A percentile compares a stretch with the other conserved stretches of the same genome.
phyloP scores from a whole-genome alignment of 2,113 vertebrate genomes.

The Mesoclemmys tuberculata region DNA sequence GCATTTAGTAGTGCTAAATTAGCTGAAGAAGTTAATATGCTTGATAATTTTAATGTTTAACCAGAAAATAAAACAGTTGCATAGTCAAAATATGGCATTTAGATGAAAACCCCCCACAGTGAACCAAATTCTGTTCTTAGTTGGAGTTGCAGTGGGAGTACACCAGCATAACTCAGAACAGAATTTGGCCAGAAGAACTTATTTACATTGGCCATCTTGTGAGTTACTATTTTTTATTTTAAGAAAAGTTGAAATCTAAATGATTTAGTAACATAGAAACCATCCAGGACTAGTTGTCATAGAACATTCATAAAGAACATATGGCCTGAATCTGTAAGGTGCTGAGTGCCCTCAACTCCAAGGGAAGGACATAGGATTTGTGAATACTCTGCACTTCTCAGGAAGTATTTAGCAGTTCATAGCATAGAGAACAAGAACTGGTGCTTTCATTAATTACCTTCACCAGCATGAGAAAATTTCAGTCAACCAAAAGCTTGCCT shows the following conservation, averaged over 20 bases:
- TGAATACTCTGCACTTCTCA: background rate
- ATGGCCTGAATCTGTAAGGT: background rate
- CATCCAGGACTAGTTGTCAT: background rate
- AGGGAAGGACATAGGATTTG: background rate
- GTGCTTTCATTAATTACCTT: conserved; percentile 20
- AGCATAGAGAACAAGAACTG: background rate
- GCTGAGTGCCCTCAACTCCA: background rate
- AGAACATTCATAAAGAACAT: conserved; percentile 2
- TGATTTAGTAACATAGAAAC: background rate
- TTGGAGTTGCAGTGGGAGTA: background rate
- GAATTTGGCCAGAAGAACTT: background rate
- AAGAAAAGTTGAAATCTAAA: background rate
- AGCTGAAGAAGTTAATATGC: conserved; percentile 57
- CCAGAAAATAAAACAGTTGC: conserved; percentile 46
- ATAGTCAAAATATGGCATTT: conserved; percentile 32
- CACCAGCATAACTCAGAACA: background rate
- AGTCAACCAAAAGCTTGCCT: background rate
- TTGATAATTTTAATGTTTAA: conserved; percentile 49
- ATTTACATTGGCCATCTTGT: background rate
- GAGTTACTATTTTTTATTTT: conserved; percentile 1
- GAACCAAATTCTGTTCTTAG: conserved; percentile 22
- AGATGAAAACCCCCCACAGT: background rate
- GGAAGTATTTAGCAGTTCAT: background rate
- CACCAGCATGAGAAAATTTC: conserved; percentile 4
- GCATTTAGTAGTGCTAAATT: conserved; percentile 68